Evolutionary conservation across 1,140 invertebrate genomes (phyloP).

Genomic region (Diplogasteroides magnus): DNA sequence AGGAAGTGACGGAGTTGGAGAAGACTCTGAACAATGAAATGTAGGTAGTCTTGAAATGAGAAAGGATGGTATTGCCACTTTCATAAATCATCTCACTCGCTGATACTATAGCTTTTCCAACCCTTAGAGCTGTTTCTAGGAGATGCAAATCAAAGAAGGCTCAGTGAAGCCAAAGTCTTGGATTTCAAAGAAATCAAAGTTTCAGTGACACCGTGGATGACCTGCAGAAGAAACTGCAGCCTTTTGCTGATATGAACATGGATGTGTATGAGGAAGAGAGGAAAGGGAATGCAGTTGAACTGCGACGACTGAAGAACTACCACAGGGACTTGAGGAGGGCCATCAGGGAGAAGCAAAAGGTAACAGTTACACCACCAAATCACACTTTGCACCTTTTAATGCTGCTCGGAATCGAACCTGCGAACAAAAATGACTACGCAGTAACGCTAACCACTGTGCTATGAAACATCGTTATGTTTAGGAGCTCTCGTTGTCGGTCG

Average conservation of each 20-base stretch:
- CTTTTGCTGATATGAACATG: neutral
- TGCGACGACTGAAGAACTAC: neutral
- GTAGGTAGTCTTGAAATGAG: too few relatives aligned
- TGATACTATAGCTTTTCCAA: too few relatives aligned
- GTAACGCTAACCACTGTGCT: too few relatives aligned
- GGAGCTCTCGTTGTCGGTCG: neutral
- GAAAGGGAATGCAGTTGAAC: neutral
- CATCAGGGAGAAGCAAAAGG: neutral
- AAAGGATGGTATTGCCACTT: too few relatives aligned
- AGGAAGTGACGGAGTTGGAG: too few relatives aligned
- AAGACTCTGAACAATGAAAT: too few relatives aligned
- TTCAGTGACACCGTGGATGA: neutral
- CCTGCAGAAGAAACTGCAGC: neutral
- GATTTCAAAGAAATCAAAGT: neutral
- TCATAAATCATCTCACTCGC: too few relatives aligned
- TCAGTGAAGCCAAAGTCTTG: neutral
- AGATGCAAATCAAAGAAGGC: too few relatives aligned
- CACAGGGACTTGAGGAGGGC: neutral
- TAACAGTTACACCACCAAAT: neutral
- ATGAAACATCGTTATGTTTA: neutral
- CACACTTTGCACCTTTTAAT: too few relatives aligned
- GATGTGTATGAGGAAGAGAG: neutral
- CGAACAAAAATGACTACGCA: too few relatives aligned
- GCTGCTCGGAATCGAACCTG: too few relatives aligned
- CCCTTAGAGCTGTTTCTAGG: too few relatives aligned